A percentile compares a stretch with the other conserved stretches of the same genome.
Evolutionary conservation across 1,140 invertebrate species (phyloP).

Genomic region (Macrobrachium rosenbergii): DNA sequence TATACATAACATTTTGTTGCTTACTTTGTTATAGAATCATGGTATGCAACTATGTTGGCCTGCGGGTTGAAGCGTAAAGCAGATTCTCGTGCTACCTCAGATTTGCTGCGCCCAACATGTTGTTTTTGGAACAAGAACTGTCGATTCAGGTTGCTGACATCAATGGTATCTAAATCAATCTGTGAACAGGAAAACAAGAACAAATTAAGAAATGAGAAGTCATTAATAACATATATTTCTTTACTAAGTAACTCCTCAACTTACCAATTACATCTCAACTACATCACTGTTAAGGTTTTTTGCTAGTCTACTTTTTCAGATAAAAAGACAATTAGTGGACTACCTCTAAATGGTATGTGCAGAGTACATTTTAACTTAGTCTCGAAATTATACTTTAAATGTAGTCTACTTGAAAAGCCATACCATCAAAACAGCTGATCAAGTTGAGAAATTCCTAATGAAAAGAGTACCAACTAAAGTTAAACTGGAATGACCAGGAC

Average conservation of each 20-base stretch:
- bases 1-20: slow-evolving; percentile 62
- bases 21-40: slow-evolving; percentile 94
- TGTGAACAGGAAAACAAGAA: slow-evolving; percentile 70
- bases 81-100: slow-evolving; percentile 88
- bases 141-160: slow-evolving; percentile 98
- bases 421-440: no score
- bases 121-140: slow-evolving; percentile 98
- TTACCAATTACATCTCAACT: no score
- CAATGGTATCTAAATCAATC: slow-evolving; percentile 99
- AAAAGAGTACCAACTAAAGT: no score
- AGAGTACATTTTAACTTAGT: no score
- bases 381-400: no score
- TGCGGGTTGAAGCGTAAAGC: slow-evolving; percentile 91
- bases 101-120: slow-evolving; percentile 98
- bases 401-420: no score
- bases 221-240: background rate
- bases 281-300: no score
- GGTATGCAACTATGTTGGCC: slow-evolving; percentile 88
- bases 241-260: background rate
- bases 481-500: no score
- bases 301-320: no score
- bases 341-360: no score
- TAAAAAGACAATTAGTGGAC: no score
- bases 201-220: background rate
- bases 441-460: no score